Base-by-base conservation (phyloP, 2,888 invertebrate genomes). In the Mythimna vitellina region DNA sequence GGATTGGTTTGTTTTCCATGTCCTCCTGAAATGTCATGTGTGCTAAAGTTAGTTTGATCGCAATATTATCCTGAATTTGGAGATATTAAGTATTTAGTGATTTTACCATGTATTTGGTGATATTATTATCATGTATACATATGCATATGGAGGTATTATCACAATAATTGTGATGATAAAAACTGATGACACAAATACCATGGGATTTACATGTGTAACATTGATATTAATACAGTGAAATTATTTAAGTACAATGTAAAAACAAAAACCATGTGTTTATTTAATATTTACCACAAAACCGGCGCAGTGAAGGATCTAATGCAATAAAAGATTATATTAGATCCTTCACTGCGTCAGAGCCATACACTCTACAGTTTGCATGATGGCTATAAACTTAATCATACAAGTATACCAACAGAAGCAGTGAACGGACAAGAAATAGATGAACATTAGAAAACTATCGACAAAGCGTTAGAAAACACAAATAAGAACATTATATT, bases 1-100 rank as follows among this genome's bases (percentile, higher is more conserved):
- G 91, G 80, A 97, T 92, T 25, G 97, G 97, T 86, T 97, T 97
- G 87, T 96, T 96, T 88, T 97, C 95, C 89, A 95, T 93, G 87
- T 97, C 97, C 90, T 97, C 97, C 97, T 97, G 58, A 91, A 93
- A 73, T 54, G 67, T 3, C 60, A 64, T 14, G 25, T 29, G 7
- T 3, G 5, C 5, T n/a, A 10, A 35, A 3, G 10, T 80, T 70
- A 80, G 17, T n/a, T 42, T 12, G 46, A n/a, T 65, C 35, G 32
- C 46, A 25, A 35, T 32, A 10, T 25, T 3, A 12, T 35, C 0
- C 32, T 17, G 8, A 32, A 25, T 53, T 53, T 35, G 7, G 22
- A 51, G 17, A 42, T 49, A 20, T 20, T n/a, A 54, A n/a, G 5
- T 49, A 9, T 56, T 2, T 57, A 1, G 9, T 72, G 49, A 29